Conservation (phyloP, 2,797 vertebrate genomes). For the Microctenopoma lineatum region DNA sequence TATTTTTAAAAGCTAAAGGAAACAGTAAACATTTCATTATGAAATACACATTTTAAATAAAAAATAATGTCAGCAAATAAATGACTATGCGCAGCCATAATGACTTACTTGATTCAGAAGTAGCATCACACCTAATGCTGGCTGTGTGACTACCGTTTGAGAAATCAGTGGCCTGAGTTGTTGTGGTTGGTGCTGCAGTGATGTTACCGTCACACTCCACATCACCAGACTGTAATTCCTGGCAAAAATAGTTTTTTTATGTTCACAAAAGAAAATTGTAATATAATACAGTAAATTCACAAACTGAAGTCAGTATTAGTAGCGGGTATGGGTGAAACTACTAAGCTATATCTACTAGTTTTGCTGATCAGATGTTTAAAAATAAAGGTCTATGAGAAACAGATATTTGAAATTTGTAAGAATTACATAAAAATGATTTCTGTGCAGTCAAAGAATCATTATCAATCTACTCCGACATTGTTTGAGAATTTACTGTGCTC, state of each 20-base stretch:
- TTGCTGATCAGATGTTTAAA: too few species aligned
- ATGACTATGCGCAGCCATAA: neutral
- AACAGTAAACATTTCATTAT: too few species aligned
- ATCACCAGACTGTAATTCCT: conserved; percentile 34
- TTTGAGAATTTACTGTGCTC: too few species aligned
- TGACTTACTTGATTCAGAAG: conserved; percentile 85
- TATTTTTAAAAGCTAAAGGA: conserved; percentile 84
- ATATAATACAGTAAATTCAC: neutral
- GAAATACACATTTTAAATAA: neutral
- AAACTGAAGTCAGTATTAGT: neutral
- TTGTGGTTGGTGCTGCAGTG: conserved; percentile 49
- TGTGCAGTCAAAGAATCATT: too few species aligned
- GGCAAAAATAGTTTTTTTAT: conserved; percentile 3
- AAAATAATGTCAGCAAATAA: neutral
- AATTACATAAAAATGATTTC: too few species aligned
- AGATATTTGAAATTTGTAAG: too few species aligned
- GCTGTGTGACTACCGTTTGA: conserved; percentile 83
- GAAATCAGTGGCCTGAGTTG: conserved; percentile 74
- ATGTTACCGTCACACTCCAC: conserved; percentile 57
- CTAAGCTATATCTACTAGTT: too few species aligned
- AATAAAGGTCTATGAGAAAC: too few species aligned
- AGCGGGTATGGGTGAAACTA: too few species aligned
- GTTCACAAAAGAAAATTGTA: conserved; percentile 1
- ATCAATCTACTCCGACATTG: too few species aligned
- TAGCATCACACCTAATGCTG: conserved; percentile 83